Percentiles rank a stretch among this genome's conserved stretches.
phyloP scores from a whole-genome alignment of 1,140 invertebrate genomes.

The Lepidurus apus region DNA sequence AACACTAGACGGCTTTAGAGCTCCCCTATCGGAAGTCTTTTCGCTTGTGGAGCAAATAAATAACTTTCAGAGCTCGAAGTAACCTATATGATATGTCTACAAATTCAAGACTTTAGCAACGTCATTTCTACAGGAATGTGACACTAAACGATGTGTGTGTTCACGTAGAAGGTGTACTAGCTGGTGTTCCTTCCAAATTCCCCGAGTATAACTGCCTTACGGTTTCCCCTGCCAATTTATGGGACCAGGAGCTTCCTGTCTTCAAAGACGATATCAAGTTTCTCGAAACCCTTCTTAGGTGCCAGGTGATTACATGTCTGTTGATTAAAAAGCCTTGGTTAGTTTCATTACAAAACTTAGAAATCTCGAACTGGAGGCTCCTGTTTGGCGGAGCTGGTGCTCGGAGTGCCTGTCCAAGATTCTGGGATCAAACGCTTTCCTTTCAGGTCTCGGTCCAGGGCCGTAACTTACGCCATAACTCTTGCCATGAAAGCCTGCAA shows the following conservation, averaged over 20 bases:
- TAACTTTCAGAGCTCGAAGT: constrained; percentile 71
- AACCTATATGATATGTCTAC: constrained; percentile 52
- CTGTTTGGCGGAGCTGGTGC: constrained; percentile 80
- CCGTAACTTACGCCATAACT: constrained; percentile 85
- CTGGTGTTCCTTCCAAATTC: constrained; percentile 57
- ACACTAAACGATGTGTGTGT: constrained; percentile 75
- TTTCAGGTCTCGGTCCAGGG: constrained; percentile 67
- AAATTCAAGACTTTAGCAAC: constrained; percentile 34
- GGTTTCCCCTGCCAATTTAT: constrained; percentile 89
- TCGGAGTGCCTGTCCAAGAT: constrained; percentile 83
- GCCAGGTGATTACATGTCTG: constrained; percentile 56
- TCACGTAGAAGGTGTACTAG: constrained; percentile 64
- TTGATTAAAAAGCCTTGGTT: constrained; percentile 33
- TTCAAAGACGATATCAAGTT: constrained; percentile 72
- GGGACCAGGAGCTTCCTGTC: constrained; percentile 72
- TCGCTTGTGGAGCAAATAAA: constrained; percentile 74
- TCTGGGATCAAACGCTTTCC: constrained; percentile 84
- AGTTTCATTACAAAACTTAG: constrained; percentile 33
- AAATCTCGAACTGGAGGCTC: constrained; percentile 59
- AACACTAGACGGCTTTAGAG: constrained; percentile 80
- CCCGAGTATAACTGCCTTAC: constrained; percentile 88
- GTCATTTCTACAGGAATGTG: constrained; percentile 39
- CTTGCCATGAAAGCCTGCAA: constrained; percentile 77
- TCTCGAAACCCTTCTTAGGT: constrained; percentile 69
- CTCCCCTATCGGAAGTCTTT: constrained; percentile 79